Base-by-base conservation (phyloP, 2,888 invertebrate species). In the Cybosia mesomella region DNA sequence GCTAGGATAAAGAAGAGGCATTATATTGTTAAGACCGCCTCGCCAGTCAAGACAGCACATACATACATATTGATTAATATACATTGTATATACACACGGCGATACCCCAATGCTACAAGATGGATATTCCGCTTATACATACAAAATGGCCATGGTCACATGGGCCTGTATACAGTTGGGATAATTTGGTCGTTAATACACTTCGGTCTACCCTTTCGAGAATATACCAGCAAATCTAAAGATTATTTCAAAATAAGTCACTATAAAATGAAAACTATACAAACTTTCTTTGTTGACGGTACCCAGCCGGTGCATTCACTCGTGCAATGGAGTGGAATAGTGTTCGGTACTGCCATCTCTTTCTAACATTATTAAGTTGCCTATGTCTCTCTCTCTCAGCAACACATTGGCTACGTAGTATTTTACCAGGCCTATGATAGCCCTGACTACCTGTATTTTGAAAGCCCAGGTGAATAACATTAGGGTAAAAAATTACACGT, bases 241-340 rank as follows among this genome's bases (percentile, higher is more conserved):
- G 9, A 24, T 54, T 18, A 63, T 22, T 36, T 9, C 8, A 57
- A 15, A 24, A 64, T 57, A 57, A 57, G 57, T 55, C 24, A 36
- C 5, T 21, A 68, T 15, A 32, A 21, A 2, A 39, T 57, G 13
- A 64, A 61, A 57, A 58, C 59, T 66, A 54, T 24, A 57, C 61
- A 54, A 65, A 53, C 58, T 75, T 74, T 65, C 66, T 75, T 60
- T 85, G 79, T 69, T 32, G 62, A 79, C 84, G 59, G 57, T 85
- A 84, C 81, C 54, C 89, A 80, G 76, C 76, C 85, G 83, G 88
- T 91, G 92, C 92, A 93, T 88, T 91, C 88, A 87, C 85, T 87
- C 85, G 87, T 89, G 88, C 90, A 90, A 86, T 85, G 84, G 86
- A 87, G 85, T 87, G 86, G 82, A 73, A 83, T 81, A 82, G 80